Percentiles rank a stretch among this genome's conserved stretches.
Evolutionary conservation across 2,113 vertebrate species (phyloP).

Genomic region (Nothobranchius kuhntae): DNA sequence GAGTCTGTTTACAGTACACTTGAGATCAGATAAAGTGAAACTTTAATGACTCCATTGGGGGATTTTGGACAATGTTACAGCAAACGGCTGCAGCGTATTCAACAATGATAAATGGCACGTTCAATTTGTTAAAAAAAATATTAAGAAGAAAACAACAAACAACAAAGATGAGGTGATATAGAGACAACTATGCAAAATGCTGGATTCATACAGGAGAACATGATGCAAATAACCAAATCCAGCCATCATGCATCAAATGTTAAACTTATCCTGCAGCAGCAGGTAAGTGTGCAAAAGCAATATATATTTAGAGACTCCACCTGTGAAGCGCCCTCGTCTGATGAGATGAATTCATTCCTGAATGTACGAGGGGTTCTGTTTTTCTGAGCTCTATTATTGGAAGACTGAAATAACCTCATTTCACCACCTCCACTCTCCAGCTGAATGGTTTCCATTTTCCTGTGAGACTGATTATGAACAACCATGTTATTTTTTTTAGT

Average conservation of each 20-base stretch:
- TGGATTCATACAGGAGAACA: not conserved
- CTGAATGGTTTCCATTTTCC: conserved; percentile 51
- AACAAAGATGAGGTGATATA: not conserved
- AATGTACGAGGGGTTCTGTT: conserved; percentile 21
- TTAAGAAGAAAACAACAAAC: not conserved
- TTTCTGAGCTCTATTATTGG: conserved; percentile 9
- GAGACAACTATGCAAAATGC: not conserved
- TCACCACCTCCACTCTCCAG: conserved; percentile 32
- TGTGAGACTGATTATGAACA: conserved; percentile 11
- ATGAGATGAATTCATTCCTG: conserved; percentile 4
- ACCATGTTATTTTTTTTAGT: not conserved
- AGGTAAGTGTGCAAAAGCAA: not conserved
- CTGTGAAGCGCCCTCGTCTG: conserved; percentile 24
- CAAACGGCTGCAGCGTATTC: not conserved
- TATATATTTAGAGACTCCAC: conserved; percentile 1
- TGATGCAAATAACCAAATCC: not conserved
- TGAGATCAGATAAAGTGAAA: conserved; percentile 53
- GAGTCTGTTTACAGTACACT: conserved; percentile 63
- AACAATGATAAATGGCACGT: not conserved
- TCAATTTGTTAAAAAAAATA: not conserved
- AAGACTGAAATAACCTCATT: conserved; percentile 42
- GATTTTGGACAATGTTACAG: not conserved
- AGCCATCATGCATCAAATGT: not conserved
- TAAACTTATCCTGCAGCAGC: not conserved
- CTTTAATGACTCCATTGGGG: conserved; percentile 48